A percentile compares a stretch with the other conserved stretches of the same genome.
Evolutionary conservation across 2,797 vertebrate genomes (phyloP).

Genomic region (Buceros bicornis): DNA sequence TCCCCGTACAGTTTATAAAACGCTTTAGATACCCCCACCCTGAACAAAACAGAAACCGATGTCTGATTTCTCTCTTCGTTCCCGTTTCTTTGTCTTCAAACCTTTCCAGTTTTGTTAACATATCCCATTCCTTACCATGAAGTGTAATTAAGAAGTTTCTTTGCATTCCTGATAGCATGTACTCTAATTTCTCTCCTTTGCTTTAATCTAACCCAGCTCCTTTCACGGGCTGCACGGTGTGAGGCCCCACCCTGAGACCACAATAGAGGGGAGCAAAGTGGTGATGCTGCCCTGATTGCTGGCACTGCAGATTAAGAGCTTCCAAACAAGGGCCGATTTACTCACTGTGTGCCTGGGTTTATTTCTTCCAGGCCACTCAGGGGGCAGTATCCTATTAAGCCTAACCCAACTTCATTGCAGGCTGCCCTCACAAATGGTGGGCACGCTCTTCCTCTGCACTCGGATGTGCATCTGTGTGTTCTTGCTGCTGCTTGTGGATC

Average conservation of each 20-base stretch:
- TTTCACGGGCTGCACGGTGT: not conserved
- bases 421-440: not conserved
- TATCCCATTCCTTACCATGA: not conserved
- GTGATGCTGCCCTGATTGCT: not conserved
- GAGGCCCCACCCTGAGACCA: not conserved
- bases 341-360: not conserved
- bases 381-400: not conserved
- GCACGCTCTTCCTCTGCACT: not conserved
- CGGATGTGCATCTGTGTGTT: not conserved
- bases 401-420: not conserved
- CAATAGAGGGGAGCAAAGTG: not conserved
- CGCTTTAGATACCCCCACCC: not conserved
- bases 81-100: not conserved
- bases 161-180: not conserved
- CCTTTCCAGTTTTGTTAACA: not conserved
- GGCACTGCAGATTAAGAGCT: not conserved
- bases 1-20: not conserved
- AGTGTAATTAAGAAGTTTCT: not conserved
- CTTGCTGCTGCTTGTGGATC: not conserved
- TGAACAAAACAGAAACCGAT: not conserved
- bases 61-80: not conserved
- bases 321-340: not conserved
- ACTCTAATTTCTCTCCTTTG: not conserved
- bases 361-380: not conserved
- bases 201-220: not conserved